Base-by-base conservation (phyloP, 2,888 invertebrate species). In the Magallana nippona region DNA sequence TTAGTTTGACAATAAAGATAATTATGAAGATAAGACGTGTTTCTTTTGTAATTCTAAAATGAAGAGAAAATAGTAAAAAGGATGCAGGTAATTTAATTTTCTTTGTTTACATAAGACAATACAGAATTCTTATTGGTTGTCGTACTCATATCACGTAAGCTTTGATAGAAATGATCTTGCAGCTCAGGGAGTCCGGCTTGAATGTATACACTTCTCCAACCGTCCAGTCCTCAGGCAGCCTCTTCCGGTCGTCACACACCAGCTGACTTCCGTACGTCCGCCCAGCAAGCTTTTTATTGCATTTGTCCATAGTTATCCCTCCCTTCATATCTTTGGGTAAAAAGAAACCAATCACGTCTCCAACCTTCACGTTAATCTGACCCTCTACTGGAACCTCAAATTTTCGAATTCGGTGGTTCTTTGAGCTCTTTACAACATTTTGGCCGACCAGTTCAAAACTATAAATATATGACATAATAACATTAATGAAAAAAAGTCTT, bases 291-390 rank as follows among this genome's bases (percentile, higher is more conserved):
- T 82, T 71, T 55, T 79, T 55, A 15, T 79, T 22, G 58, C 84
- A 84, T 77, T 84, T 84, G 27, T 84, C 84, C 56, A 82, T 77
- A 8, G 84, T 84, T 15, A 84, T 55, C 3, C 84, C 84, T 10
- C 79, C 82, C n/a, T 80, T 82, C 17, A 71, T 79, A 5, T 58
- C 60, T 57, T 27, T 82, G 1, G 84, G 82, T 55, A 84, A 22
- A 44, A 56, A 84, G 58, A 84, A 79, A 19, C 84, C 84, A 60
- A 84, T 80, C 58, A 82, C 15, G 60, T 84, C 84, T 19, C 84
- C 84, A 22, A 82, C 55, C n/a, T 77, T 55, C 10, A 84, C 84
- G 17, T 56, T 19, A 56, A 84, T 82, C 44, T 84, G 84, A 1
- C 77, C 58, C 17, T 13, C n/a, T 55, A 10, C 1, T 19, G 80